phyloP scores from a whole-genome alignment of 2,113 vertebrate species.

The Albula goreensis region DNA sequence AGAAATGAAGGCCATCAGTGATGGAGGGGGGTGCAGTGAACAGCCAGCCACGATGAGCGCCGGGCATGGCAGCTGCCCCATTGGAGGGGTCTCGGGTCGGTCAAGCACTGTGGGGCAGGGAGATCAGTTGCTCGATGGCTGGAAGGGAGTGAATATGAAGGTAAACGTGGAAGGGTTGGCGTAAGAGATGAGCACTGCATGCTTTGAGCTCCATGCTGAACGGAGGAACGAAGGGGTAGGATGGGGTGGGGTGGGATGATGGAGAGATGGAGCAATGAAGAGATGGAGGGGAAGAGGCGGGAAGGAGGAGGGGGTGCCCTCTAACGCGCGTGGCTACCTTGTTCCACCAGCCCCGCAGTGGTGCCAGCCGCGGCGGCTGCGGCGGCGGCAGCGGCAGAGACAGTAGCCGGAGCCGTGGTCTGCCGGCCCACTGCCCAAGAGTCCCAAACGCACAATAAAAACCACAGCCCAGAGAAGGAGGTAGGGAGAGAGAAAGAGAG shows the following conservation, averaged over 20 bases:
- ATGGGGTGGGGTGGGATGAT: constrained; percentile 35
- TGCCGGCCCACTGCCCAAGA: constrained; percentile 86
- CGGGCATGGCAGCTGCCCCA: not conserved
- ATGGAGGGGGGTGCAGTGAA: constrained; percentile 2
- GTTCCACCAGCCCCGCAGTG: constrained; percentile 91
- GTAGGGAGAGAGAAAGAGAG: constrained; percentile 13
- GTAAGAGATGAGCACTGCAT: constrained; percentile 40
- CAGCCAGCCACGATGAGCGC: constrained; percentile 16
- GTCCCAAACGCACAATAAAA: constrained; percentile 55
- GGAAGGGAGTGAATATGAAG: constrained; percentile 24
- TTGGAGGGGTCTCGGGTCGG: not conserved
- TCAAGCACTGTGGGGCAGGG: too few species aligned
- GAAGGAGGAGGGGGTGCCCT: constrained; percentile 51
- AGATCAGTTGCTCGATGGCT: not conserved
- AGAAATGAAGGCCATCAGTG: constrained; percentile 1
- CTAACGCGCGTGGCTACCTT: constrained; percentile 84
- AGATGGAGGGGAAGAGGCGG: constrained; percentile 12
- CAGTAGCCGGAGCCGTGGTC: constrained; percentile 89
- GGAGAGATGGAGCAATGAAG: constrained; percentile 23
- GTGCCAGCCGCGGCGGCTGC: constrained; percentile 76
- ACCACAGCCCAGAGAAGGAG: constrained; percentile 44
- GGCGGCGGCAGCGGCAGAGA: constrained; percentile 75
- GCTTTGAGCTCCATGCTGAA: constrained; percentile 60
- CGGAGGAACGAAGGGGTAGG: not conserved
- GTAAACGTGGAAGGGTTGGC: not conserved